Conservation (phyloP, 2,888 invertebrate species). For the Drosophila imparisetae region DNA sequence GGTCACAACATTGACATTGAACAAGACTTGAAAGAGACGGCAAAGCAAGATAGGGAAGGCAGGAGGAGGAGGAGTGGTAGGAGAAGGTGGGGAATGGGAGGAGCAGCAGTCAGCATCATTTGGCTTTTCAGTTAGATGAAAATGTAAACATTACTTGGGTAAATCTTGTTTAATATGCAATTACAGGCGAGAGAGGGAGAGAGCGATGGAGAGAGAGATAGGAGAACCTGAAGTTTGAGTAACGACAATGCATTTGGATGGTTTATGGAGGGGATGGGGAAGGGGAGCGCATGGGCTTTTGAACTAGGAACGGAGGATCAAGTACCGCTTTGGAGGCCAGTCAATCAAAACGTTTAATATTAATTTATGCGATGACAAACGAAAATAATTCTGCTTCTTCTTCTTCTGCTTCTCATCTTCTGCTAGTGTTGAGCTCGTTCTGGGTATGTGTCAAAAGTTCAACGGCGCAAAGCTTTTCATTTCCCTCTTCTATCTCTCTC, state of each 20-base stretch:
- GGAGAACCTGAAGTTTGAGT: background rate
- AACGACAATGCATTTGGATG: slow-evolving; percentile 41
- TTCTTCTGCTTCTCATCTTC: slow-evolving; percentile 4
- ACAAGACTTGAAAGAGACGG: slow-evolving; percentile 47
- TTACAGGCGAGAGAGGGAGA: slow-evolving; percentile 50
- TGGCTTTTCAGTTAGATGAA: slow-evolving; percentile 57
- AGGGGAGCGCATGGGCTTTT: background rate
- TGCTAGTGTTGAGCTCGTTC: slow-evolving; percentile 17
- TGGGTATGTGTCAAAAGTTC: slow-evolving; percentile 58
- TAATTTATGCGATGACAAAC: slow-evolving; percentile 77
- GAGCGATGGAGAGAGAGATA: background rate
- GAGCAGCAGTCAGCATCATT: slow-evolving; percentile 9
- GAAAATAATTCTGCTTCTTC: slow-evolving; percentile 60
- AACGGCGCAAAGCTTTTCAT: slow-evolving; percentile 43
- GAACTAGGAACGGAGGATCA: slow-evolving; percentile 19
- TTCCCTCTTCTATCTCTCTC: slow-evolving; percentile 5
- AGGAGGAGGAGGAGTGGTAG: background rate
- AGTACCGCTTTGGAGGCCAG: slow-evolving; percentile 64
- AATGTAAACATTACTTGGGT: slow-evolving; percentile 62
- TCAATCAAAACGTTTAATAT: slow-evolving; percentile 74
- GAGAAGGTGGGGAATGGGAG: background rate
- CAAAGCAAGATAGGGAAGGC: slow-evolving; percentile 5
- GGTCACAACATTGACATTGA: slow-evolving; percentile 79
- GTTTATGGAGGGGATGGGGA: background rate
- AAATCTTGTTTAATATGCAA: slow-evolving; percentile 79